Evolutionary conservation across 2,888 invertebrate species (phyloP).

Genomic region (Exephanes ischioxanthus): DNA sequence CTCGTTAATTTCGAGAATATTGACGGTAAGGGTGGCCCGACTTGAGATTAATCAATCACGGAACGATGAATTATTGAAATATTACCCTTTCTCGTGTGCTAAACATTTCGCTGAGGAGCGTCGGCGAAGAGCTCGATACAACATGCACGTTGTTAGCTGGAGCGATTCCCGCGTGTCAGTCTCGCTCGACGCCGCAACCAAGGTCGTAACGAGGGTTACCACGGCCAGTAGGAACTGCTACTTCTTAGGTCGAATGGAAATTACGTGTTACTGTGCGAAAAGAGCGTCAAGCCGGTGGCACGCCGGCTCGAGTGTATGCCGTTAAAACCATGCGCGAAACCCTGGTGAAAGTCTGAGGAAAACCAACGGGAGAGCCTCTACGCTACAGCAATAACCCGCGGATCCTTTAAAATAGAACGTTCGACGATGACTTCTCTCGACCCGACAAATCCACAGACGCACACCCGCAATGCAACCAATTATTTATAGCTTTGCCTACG

Average conservation of each 20-base stretch:
- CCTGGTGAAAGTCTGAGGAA: neutral
- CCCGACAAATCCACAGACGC: conserved; percentile 16
- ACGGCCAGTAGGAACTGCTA: neutral
- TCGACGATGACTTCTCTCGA: conserved; percentile 56
- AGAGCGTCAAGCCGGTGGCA: conserved; percentile 11
- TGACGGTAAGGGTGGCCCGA: neutral
- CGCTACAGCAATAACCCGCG: conserved; percentile 45
- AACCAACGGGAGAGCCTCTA: neutral
- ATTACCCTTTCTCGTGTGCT: conserved; percentile 59
- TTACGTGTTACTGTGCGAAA: neutral
- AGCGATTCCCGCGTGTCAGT: conserved; percentile 56
- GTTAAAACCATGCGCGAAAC: conserved; percentile 23
- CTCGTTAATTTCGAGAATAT: neutral
- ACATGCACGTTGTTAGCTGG: conserved; percentile 38
- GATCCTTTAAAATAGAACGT: conserved; percentile 68
- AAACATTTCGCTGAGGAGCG: conserved; percentile 37
- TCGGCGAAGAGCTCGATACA: neutral
- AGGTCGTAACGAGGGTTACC: conserved; percentile 13
- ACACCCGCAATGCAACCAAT: neutral
- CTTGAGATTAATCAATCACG: neutral
- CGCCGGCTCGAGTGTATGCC: neutral
- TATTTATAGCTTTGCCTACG: conserved; percentile 14
- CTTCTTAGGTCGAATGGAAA: conserved; percentile 1
- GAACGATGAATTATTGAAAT: conserved; percentile 13
- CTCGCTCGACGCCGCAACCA: conserved; percentile 14